These are phyloP conservation scores for Cottus gobio DNA, from an alignment of 2,113 vertebrate genomes.

Conservation along the genomic window DNA sequence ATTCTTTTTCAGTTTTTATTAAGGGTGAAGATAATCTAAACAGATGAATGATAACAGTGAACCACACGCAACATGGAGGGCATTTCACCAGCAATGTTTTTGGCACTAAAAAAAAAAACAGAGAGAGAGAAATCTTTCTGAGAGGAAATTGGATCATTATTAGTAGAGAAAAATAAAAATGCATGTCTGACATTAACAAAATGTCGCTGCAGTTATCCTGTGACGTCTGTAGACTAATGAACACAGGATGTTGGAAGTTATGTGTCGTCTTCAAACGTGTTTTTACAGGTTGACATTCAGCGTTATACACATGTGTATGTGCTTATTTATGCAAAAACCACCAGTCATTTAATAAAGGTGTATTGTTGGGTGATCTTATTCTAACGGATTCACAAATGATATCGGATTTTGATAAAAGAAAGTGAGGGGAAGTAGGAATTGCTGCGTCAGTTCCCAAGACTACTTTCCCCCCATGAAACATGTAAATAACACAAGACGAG, in stretches of 20 bases:
- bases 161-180: background rate
- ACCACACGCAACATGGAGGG: no score
- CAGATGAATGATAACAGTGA: background rate
- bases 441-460: background rate
- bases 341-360: background rate
- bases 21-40: background rate
- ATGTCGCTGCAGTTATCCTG: background rate
- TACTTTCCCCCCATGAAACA: background rate
- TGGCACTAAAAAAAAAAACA: background rate
- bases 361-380: background rate
- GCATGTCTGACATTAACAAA: background rate
- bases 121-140: background rate
- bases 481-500: background rate
- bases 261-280: background rate
- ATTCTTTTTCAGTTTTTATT: no score
- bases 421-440: background rate
- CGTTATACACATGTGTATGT: background rate
- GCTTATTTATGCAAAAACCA: background rate
- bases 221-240: background rate
- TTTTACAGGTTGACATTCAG: background rate
- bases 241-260: background rate
- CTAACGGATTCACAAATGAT: background rate
- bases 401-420: background rate
- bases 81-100: background rate
- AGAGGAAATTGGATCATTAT: background rate